Evolutionary conservation across 2,113 vertebrate species (phyloP), one percentile per base, ranked within the genome.

Genomic region (Climacteris rufus): DNA sequence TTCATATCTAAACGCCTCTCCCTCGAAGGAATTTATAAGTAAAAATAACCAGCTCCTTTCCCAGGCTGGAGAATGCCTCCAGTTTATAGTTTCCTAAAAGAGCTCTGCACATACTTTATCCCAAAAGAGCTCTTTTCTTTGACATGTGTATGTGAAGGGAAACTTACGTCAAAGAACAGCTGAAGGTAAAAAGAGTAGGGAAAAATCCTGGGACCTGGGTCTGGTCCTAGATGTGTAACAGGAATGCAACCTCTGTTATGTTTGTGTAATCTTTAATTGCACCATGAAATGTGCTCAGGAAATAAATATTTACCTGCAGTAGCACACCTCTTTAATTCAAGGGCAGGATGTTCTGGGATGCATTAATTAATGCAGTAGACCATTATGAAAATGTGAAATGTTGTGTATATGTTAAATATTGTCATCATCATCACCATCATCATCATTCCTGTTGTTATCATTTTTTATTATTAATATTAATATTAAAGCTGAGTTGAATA

Each of bases 21-120:
- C 44, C 47, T 37, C 45, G 50, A 15, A 93, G 90, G 93, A 83
- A 95, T 90, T 84, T 83, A 81, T 39, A 75, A 89, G 45, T 92
- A 95, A 96, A 97, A 96, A 96, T 97, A 95, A 91, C 77, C 76
- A 50, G 94, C 91, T 75, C 75, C 56, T 95, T 95, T 95, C 87
- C 70, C 75, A 93, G 56, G 53, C 75, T 87, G 42, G 42, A 89
- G 44, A 88, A 79, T 63, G 78, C 22, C 68, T 74, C 31, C 19
- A 50, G 64, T 87, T 92, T 66, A 87, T 15, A 81, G 33, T 56
- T 93, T 66, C 31, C 37, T 92, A 64, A 74, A 94, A 89, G 60
- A 83, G 7, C 0, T 0, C 49, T 92, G 37, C 13, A 47, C 16
- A 33, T 42, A 37, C 27, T 90, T 93, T 87, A 78, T 59, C 52